Percentiles rank a stretch among this genome's conserved stretches.
Evolutionary conservation across 2,888 invertebrate genomes (phyloP).

Genomic region (Acleris emargana): DNA sequence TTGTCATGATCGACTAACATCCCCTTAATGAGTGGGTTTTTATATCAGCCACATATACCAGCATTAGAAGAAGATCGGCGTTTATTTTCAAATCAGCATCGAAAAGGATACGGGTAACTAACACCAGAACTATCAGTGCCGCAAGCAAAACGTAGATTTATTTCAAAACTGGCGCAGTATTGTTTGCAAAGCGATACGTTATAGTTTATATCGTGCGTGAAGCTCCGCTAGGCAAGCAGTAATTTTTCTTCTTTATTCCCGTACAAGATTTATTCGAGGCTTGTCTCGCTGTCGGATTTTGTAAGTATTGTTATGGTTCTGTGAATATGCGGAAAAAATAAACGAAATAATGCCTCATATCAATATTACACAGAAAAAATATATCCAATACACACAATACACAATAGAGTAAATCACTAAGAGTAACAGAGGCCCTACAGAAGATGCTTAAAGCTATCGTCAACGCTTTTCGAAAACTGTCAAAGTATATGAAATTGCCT

Average conservation of each 20-base stretch:
- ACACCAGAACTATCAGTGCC: not conserved
- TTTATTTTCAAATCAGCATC: too few relatives aligned
- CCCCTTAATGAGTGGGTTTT: not conserved
- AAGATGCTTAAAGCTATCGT: too few relatives aligned
- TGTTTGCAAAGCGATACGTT: slow-evolving; percentile 36
- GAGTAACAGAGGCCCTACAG: too few relatives aligned
- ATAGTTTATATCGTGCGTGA: slow-evolving; percentile 44
- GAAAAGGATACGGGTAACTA: too few relatives aligned
- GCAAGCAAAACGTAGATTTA: slow-evolving; percentile 19
- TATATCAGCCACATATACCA: not conserved
- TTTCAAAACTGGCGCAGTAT: slow-evolving; percentile 16
- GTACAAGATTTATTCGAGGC: slow-evolving; percentile 52
- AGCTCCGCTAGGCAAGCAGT: slow-evolving; percentile 41
- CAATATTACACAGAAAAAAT: not conserved
- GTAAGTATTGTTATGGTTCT: slow-evolving; percentile 46
- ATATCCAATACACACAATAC: too few relatives aligned
- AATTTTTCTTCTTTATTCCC: slow-evolving; percentile 44
- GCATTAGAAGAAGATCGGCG: not conserved
- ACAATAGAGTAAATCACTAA: too few relatives aligned
- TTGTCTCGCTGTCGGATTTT: slow-evolving; percentile 49
- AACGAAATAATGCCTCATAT: slow-evolving; percentile 4
- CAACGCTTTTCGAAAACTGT: not conserved
- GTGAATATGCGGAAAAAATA: slow-evolving; percentile 29
- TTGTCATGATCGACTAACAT: too few relatives aligned
- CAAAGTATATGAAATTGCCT: too few relatives aligned